A percentile compares a stretch with the other conserved stretches of the same genome.
These are phyloP conservation scores for Melinopterus prodromus DNA, from an alignment of 2,888 invertebrate genomes.

Conservation along the genomic window DNA sequence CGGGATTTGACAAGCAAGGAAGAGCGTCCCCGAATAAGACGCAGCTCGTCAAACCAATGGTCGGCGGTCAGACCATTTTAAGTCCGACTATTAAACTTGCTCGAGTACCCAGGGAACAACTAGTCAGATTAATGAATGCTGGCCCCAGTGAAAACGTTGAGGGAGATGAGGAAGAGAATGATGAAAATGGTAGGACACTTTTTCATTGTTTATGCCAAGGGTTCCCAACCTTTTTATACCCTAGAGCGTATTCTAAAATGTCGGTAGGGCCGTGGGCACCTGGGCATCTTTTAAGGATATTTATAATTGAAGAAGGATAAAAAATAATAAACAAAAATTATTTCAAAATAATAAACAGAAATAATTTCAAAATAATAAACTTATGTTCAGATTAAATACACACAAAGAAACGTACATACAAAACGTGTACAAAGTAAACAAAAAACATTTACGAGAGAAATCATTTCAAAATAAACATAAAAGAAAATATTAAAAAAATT, in stretches of 20 bases:
- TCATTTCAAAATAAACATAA: conserved; percentile 13
- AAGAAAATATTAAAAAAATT: conserved; percentile 20
- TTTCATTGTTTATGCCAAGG: too few species aligned
- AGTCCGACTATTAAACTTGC: not conserved
- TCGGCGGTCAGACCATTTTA: not conserved
- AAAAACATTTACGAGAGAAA: not conserved
- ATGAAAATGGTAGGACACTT: too few species aligned
- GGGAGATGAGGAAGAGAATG: not conserved
- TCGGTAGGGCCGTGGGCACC: conserved; percentile 5
- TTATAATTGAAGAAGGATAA: conserved; percentile 9
- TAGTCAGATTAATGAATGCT: not conserved
- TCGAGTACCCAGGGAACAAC: not conserved
- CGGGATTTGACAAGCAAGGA: too few species aligned
- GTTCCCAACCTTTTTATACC: conserved; percentile 14
- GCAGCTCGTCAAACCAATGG: not conserved
- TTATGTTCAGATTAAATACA: not conserved
- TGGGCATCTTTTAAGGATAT: not conserved
- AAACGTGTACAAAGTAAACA: not conserved
- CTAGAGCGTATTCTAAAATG: conserved; percentile 13
- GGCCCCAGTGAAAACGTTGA: not conserved
- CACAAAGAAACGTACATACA: not conserved
- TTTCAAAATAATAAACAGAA: not conserved
- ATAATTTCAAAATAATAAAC: too few species aligned
- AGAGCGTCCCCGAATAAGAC: not conserved
- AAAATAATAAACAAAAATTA: not conserved